phyloP scores from a whole-genome alignment of 2,797 vertebrate species.

The Scyliorhinus canicula region DNA sequence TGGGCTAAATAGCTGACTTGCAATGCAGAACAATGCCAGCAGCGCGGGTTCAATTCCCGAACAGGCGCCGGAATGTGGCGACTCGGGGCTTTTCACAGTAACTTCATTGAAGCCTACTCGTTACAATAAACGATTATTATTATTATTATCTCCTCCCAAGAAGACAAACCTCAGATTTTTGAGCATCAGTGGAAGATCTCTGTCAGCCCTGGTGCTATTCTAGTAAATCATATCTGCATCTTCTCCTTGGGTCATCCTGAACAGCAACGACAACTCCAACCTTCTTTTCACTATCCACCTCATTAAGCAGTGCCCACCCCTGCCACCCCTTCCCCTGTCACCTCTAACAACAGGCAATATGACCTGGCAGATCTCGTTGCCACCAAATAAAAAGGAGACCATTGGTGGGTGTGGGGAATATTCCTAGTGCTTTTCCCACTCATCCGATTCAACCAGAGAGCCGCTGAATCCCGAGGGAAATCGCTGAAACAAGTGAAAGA shows the following conservation, averaged over 20 bases:
- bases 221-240: background rate
- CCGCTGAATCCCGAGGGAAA: background rate
- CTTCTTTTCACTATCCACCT: background rate
- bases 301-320: background rate
- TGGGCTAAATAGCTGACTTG: no score
- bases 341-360: background rate
- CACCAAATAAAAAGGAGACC: background rate
- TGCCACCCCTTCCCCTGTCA: background rate
- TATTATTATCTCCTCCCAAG: background rate
- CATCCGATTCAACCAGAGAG: background rate
- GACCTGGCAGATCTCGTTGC: background rate
- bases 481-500: background rate
- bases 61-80: no score
- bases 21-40: no score
- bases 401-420: background rate
- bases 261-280: background rate
- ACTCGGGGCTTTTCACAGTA: no score
- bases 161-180: background rate
- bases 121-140: no score
- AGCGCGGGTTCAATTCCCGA: no score
- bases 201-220: no score
- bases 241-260: background rate
- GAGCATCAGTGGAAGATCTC: no score
- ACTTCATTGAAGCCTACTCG: no score
- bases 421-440: background rate